These are phyloP conservation scores for Gobiocypris rarus DNA, from an alignment of 2,113 vertebrate genomes.

Conservation along the genomic window DNA sequence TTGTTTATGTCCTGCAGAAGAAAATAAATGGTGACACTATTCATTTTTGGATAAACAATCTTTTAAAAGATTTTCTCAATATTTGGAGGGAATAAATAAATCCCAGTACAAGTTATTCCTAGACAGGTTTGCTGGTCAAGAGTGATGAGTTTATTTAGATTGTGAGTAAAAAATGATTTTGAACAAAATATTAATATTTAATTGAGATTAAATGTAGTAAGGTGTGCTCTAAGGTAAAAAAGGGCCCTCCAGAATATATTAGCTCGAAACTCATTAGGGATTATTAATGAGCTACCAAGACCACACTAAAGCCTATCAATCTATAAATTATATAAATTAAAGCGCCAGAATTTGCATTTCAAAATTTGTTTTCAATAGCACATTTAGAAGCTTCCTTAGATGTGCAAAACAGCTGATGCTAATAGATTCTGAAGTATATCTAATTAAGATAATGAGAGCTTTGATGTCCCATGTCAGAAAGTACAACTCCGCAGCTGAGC, in stretches of 20 bases:
- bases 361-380: conserved; percentile 62
- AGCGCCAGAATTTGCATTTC: conserved; percentile 68
- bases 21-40: not conserved
- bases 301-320: conserved; percentile 26
- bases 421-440: conserved; percentile 63
- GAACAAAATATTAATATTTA: conserved; percentile 28
- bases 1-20: not conserved
- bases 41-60: not conserved
- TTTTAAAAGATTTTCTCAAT: not conserved
- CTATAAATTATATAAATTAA: conserved; percentile 38
- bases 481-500: conserved; percentile 49
- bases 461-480: conserved; percentile 69
- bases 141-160: not conserved
- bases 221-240: conserved; percentile 12
- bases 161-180: not conserved
- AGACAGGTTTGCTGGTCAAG: not conserved
- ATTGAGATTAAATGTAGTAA: conserved; percentile 15
- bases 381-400: conserved; percentile 56
- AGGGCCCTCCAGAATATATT: not conserved
- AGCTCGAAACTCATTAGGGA: conserved; percentile 7
- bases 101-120: not conserved
- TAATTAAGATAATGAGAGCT: conserved; percentile 77
- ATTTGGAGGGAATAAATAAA: not conserved
- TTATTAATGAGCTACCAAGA: conserved; percentile 12
- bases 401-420: conserved; percentile 64